phyloP scores from a whole-genome alignment of 2,888 invertebrate species.

The Rhorus exstirpatorius region DNA sequence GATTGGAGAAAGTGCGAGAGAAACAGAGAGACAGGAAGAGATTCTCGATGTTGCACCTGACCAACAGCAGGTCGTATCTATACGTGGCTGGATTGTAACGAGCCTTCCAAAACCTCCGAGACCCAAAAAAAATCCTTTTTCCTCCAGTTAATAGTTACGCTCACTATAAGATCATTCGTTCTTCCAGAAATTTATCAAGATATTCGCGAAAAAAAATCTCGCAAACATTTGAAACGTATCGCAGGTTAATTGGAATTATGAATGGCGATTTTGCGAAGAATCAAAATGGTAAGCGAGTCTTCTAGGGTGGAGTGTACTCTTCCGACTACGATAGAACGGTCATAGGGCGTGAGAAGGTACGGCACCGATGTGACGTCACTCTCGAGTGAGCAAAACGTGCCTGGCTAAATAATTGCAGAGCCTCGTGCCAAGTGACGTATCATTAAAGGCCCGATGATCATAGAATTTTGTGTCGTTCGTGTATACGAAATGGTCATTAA shows the following conservation, averaged over 20 bases:
- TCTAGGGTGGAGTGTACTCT: constrained; percentile 81
- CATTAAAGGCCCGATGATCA: constrained; percentile 83
- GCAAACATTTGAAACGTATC: too few relatives aligned
- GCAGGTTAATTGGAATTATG: background rate
- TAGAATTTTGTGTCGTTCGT: constrained; percentile 85
- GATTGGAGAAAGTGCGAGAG: constrained; percentile 11
- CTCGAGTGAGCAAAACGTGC: constrained; percentile 80
- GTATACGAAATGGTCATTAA: constrained; percentile 84
- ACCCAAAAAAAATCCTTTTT: background rate
- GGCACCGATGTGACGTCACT: constrained; percentile 81
- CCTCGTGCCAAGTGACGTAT: constrained; percentile 85
- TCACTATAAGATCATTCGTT: too few relatives aligned
- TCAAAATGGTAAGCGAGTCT: constrained; percentile 49
- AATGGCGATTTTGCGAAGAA: background rate
- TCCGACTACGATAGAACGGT: constrained; percentile 76
- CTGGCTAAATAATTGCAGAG: constrained; percentile 83
- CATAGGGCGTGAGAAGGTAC: constrained; percentile 85
- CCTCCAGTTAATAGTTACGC: too few relatives aligned
- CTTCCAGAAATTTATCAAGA: too few relatives aligned
- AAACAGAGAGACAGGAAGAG: constrained; percentile 28
- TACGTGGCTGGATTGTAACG: constrained; percentile 61
- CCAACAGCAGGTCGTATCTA: constrained; percentile 71
- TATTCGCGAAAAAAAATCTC: background rate
- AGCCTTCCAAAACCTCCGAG: constrained; percentile 56
- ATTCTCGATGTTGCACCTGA: constrained; percentile 72